Percentiles rank a stretch among this genome's conserved stretches.
Conservation (phyloP, 2,888 invertebrate genomes). For the Hydriomena furcata region DNA sequence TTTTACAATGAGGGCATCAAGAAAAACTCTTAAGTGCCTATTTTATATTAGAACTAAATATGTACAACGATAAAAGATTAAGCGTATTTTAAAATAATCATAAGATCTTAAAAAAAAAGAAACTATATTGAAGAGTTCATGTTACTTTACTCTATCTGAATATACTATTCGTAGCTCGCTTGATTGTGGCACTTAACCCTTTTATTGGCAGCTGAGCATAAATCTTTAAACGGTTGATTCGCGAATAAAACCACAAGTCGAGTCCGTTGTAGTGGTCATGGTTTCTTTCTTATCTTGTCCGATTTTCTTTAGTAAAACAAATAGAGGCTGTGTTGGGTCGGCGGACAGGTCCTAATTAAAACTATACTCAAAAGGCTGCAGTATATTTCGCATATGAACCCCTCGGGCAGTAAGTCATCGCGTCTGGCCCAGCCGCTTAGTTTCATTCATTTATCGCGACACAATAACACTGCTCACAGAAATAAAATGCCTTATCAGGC, state of each 20-base stretch:
- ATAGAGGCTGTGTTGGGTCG: constrained; percentile 67
- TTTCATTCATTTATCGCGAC: constrained; percentile 51
- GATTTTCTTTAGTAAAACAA: constrained; percentile 69
- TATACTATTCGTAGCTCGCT: constrained; percentile 62
- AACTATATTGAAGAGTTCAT: neutral
- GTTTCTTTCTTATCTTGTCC: constrained; percentile 57
- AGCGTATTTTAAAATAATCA: neutral
- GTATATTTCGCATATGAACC: constrained; percentile 68
- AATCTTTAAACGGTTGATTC: constrained; percentile 69
- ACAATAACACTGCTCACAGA: constrained; percentile 7
- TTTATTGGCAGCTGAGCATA: constrained; percentile 57
- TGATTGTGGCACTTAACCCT: constrained; percentile 65
- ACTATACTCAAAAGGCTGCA: constrained; percentile 68
- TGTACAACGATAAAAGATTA: neutral
- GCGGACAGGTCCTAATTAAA: constrained; percentile 77
- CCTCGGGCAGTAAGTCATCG: constrained; percentile 66
- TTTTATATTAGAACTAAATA: constrained; percentile 32
- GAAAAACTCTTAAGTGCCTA: constrained; percentile 36
- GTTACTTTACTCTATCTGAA: constrained; percentile 45
- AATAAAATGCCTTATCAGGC: neutral
- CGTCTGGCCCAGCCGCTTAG: constrained; percentile 65
- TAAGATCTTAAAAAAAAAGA: neutral
- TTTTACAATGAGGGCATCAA: constrained; percentile 44
- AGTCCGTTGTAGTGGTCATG: constrained; percentile 67
- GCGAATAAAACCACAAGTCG: constrained; percentile 64